phyloP scores from a whole-genome alignment of 2,113 vertebrate species.

The Ceyx margarethae region DNA sequence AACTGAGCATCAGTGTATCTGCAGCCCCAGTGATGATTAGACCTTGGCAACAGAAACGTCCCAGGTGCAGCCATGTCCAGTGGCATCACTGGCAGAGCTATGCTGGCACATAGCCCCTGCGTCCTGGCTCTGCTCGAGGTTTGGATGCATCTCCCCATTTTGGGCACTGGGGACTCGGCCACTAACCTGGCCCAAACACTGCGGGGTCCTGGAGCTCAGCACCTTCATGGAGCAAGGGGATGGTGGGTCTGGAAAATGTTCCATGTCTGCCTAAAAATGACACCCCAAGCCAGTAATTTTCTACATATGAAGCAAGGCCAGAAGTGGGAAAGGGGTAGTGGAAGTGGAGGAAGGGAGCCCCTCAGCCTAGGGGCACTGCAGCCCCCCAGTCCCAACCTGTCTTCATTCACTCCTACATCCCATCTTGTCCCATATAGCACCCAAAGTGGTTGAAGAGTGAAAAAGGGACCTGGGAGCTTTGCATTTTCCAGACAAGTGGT shows the following conservation, averaged over 20 bases:
- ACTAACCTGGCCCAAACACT: neutral
- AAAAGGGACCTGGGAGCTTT: neutral
- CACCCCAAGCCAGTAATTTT: neutral
- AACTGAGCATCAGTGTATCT: neutral
- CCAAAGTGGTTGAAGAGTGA: neutral
- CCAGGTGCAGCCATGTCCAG: neutral
- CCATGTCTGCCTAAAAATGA: neutral
- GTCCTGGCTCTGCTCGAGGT: neutral
- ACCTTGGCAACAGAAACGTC: neutral
- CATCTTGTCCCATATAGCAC: neutral
- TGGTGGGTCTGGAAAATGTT: neutral
- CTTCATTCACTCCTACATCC: neutral
- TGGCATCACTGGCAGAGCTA: rapidly evolving
- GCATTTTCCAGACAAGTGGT: neutral
- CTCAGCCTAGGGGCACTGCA: neutral
- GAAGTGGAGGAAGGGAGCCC: neutral
- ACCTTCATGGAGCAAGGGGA: neutral
- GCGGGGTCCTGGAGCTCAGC: neutral
- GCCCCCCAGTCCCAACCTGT: neutral
- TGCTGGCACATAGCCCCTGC: neutral
- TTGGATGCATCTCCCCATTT: neutral
- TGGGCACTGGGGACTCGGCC: neutral
- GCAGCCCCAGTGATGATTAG: neutral
- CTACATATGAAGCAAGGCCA: neutral
- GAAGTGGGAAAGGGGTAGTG: neutral